Percentiles rank a stretch among this genome's conserved stretches.
These are phyloP conservation scores for Nycteola revayana DNA, from an alignment of 2,888 invertebrate species.

Conservation along the genomic window DNA sequence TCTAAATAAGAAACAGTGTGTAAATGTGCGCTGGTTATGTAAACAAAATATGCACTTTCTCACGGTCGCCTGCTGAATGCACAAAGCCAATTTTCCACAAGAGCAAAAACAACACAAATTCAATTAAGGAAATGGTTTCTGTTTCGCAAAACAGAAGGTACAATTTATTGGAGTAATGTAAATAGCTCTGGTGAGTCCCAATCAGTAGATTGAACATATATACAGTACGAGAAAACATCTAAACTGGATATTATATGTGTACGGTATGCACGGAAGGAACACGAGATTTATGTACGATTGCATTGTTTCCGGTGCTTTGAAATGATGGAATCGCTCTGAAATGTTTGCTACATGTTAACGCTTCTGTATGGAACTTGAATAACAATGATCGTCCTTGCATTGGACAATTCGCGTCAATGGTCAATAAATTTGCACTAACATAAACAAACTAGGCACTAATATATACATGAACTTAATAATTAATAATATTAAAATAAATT, in stretches of 20 bases:
- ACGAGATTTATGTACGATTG: conserved; percentile 30
- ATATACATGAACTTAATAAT: too few relatives aligned
- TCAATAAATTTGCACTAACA: too few relatives aligned
- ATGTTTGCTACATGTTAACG: too few relatives aligned
- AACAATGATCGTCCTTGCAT: too few relatives aligned
- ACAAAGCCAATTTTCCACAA: conserved; percentile 73
- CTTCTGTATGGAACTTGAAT: too few relatives aligned
- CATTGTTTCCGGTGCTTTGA: conserved; percentile 31
- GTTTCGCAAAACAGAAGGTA: conserved; percentile 53
- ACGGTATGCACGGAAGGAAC: conserved; percentile 15
- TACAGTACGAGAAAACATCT: conserved; percentile 2
- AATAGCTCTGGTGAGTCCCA: conserved; percentile 54
- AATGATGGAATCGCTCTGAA: conserved; percentile 26
- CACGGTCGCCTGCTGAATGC: conserved; percentile 62
- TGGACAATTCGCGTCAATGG: too few relatives aligned
- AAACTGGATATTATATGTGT: too few relatives aligned
- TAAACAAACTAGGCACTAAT: too few relatives aligned
- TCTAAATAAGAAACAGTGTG: conserved; percentile 43
- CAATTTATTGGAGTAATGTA: conserved; percentile 63
- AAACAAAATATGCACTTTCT: conserved; percentile 64
- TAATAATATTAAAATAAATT: too few relatives aligned
- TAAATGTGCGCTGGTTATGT: conserved; percentile 48
- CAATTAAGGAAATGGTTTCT: conserved; percentile 74
- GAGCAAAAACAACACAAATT: conserved; percentile 75
- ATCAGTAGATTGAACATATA: conserved; percentile 51